Evolutionary conservation across 2,113 vertebrate genomes (phyloP), one percentile per base, ranked within the genome.

Genomic region (Brienomyrus brachyistius): DNA sequence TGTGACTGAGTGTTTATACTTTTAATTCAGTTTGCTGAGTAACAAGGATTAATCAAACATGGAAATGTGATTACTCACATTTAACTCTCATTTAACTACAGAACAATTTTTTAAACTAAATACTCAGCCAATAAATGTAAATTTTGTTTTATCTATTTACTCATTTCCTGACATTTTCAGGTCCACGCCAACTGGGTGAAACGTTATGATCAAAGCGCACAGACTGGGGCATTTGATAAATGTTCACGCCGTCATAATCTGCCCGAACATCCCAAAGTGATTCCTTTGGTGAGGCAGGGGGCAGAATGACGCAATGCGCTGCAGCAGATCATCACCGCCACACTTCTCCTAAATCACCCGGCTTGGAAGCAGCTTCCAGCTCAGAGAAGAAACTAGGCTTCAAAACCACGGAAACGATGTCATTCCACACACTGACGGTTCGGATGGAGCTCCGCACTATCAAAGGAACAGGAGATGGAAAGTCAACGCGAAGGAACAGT

Each of bases 121-220:
- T 90, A 89, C 90, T 89, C 90, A 90, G 93, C 88, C 87, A 91
- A 89, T 91, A 92, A 90, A 88, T 92, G 92, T 91, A 92, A 92
- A 93, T 94, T 94, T 92, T 80, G 74, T 52, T 94, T 95, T 94
- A 95, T 95, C 93, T 92, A 92, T 91, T 89, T 83, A 92, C 90
- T 92, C 93, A 92, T 92, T 94, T 93, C 90, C 93, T 92, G 92
- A 54, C 19, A 82, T 86, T 91, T 92, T 89, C 77, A 91, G 40
- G 40, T 48, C 82, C 82, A 23, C n/a, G n/a, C 91, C 93, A 50
- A 91, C 87, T 77, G 40, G 19, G 86, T 47, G 88, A 82, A 47
- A 91, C 66, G 48, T 40, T 11, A 88, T 43, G 87, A 62, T 93
- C 88, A 84, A 51, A 89, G 89, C 52, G 31, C 35, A 88, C 19